A percentile compares a stretch with the other conserved stretches of the same genome.
Conservation (phyloP, 2,113 vertebrate species). For the Boulengeromyrus knoepffleri region DNA sequence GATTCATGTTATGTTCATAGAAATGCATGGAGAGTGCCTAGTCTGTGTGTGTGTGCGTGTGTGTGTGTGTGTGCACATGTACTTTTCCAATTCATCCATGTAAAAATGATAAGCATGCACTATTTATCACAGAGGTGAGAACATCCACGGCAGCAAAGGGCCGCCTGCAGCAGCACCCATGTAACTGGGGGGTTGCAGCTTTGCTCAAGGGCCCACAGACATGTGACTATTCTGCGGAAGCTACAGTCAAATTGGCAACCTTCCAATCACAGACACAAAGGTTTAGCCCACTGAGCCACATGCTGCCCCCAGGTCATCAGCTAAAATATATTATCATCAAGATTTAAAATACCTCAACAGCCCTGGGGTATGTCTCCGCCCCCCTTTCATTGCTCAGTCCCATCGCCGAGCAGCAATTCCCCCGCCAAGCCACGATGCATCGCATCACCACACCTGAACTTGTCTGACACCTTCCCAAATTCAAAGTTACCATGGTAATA, state of each 20-base stretch:
- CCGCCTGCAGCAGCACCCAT: no score
- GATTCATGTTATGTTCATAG: no score
- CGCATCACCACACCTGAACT: neutral
- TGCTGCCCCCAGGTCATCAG: neutral
- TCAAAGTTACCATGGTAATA: conserved; percentile 5
- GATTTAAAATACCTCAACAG: neutral
- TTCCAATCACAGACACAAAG: neutral
- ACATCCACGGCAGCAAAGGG: no score
- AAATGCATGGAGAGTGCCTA: no score
- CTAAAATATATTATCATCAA: neutral
- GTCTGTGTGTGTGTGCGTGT: no score
- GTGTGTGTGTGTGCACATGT: no score
- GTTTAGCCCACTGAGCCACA: neutral
- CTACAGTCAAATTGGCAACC: neutral
- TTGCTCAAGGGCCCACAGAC: no score
- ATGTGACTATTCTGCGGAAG: neutral
- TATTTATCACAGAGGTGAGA: no score
- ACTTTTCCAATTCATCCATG: no score
- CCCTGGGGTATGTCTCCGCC: neutral
- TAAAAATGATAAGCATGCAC: no score
- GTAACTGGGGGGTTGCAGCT: no score
- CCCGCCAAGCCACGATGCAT: neutral
- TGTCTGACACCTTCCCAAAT: neutral
- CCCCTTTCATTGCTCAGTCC: neutral
- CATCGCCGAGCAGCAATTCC: neutral